A percentile compares a stretch with the other conserved stretches of the same genome.
Conservation (phyloP, 2,888 invertebrate species). For the Chydorus sphaericus region DNA sequence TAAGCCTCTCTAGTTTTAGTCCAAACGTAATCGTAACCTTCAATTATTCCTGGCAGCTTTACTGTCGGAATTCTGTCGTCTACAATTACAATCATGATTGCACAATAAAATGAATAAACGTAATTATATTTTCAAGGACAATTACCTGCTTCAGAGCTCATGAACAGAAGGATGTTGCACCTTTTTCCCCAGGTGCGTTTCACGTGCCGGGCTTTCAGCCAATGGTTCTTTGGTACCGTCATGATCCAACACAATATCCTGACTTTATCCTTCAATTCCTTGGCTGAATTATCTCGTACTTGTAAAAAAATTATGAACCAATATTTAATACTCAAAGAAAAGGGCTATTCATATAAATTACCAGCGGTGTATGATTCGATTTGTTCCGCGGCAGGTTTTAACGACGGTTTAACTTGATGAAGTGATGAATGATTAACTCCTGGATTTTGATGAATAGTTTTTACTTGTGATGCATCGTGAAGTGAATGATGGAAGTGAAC, state of each 20-base stretch:
- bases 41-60: conserved; percentile 31
- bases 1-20: conserved; percentile 39
- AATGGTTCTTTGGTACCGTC: conserved; percentile 37
- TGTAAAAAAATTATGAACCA: too few relatives aligned
- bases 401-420: not conserved
- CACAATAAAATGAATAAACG: not conserved
- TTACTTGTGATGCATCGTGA: too few relatives aligned
- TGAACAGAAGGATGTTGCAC: conserved; percentile 28
- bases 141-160: conserved; percentile 23
- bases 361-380: conserved; percentile 1
- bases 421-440: too few relatives aligned
- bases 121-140: too few relatives aligned
- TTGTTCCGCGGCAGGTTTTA: not conserved
- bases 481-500: too few relatives aligned
- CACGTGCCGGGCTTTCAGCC: conserved; percentile 35
- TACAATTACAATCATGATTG: not conserved
- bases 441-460: too few relatives aligned
- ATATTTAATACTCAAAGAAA: not conserved
- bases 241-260: conserved; percentile 39
- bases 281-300: conserved; percentile 20
- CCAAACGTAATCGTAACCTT: conserved; percentile 37
- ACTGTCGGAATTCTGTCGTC: conserved; percentile 33
- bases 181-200: conserved; percentile 37
- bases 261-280: conserved; percentile 28
- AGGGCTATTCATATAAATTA: not conserved